phyloP scores from a whole-genome alignment of 2,797 vertebrate genomes.

The Notolabrus celidotus region DNA sequence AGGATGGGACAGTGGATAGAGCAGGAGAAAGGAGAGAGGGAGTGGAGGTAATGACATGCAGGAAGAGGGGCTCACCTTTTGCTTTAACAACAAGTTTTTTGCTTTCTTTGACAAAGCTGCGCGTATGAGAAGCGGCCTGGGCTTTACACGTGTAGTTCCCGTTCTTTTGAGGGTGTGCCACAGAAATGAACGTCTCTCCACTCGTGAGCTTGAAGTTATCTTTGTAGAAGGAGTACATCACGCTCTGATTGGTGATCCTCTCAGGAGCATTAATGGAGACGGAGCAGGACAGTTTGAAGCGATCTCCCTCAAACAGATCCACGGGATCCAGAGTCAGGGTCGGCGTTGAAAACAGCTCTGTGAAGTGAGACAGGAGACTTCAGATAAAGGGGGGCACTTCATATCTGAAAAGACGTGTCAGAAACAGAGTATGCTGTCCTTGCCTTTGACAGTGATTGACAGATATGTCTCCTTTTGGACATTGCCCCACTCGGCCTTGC shows the following conservation, averaged over 20 bases:
- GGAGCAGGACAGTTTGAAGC: conserved; percentile 66
- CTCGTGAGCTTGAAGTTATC: conserved; percentile 29
- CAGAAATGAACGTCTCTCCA: accelerated
- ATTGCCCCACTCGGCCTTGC: conserved; percentile 73
- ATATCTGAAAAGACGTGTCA: not conserved
- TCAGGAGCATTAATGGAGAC: conserved; percentile 30
- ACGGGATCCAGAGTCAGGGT: conserved; percentile 53
- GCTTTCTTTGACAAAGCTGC: conserved; percentile 69
- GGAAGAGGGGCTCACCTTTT: conserved; percentile 84
- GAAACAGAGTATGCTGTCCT: conserved; percentile 18
- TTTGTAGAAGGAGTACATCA: conserved; percentile 71
- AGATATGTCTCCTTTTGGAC: conserved; percentile 64
- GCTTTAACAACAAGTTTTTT: conserved; percentile 48
- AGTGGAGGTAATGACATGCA: too few relatives aligned
- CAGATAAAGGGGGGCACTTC: not conserved
- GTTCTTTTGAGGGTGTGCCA: conserved; percentile 42
- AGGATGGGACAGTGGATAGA: too few relatives aligned
- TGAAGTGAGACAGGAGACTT: conserved; percentile 11
- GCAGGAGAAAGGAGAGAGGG: too few relatives aligned
- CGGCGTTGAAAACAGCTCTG: conserved; percentile 82
- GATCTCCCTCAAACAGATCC: conserved; percentile 69
- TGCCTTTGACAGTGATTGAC: conserved; percentile 67
- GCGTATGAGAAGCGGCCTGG: accelerated
- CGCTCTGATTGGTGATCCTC: conserved; percentile 36
- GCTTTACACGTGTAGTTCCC: conserved; percentile 80